Evolutionary conservation across 2,797 vertebrate species (phyloP), one percentile per base, ranked within the genome.

Genomic region (Neoniphon sammara): DNA sequence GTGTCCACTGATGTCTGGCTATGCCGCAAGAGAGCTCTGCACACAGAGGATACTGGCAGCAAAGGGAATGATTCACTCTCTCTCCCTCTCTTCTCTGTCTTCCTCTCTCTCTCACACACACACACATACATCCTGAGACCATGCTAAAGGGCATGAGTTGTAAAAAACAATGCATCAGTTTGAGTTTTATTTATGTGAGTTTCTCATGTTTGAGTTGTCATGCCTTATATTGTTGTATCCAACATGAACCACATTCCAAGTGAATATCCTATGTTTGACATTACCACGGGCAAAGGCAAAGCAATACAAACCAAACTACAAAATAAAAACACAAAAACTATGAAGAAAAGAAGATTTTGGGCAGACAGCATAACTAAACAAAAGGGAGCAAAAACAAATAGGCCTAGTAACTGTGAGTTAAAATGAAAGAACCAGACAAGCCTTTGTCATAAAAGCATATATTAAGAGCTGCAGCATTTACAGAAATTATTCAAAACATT

Each of bases 111-210:
- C 44, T 31, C 46, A 46, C 52, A 65, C 50, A 65, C 34, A 75
- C 60, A 64, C 46, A 46, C 58, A 65, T 42, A 36, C 2, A 23
- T 61, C 80, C 70, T 42, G 49, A 67, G 75, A 74, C 68, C 63
- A 80, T 52, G 78, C 90, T 81, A 70, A 83, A 87, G 87, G 91
- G 80, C 82, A 83, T 0, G 7, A 10, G 76, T 79, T 91, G 86
- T 86, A 85, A 66, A 85, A 78, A 53, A 78, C 57, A 78, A 87
- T 89, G 81, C 80, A 88, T 91, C 91, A 91, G 27, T 89, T 90
- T 91, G 90, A 91, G 85, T 74, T 84, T 91, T 75, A 90, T 91
- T 85, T 49, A 81, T 90, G 59, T 90, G 85, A 90, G 88, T 90
- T 77, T 83, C 81, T 87, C 81, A 78, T 85, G 85, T 89, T 86